These are phyloP conservation scores for Cryptocheilus praepositus DNA, from an alignment of 2,888 invertebrate species.

Conservation along the genomic window DNA sequence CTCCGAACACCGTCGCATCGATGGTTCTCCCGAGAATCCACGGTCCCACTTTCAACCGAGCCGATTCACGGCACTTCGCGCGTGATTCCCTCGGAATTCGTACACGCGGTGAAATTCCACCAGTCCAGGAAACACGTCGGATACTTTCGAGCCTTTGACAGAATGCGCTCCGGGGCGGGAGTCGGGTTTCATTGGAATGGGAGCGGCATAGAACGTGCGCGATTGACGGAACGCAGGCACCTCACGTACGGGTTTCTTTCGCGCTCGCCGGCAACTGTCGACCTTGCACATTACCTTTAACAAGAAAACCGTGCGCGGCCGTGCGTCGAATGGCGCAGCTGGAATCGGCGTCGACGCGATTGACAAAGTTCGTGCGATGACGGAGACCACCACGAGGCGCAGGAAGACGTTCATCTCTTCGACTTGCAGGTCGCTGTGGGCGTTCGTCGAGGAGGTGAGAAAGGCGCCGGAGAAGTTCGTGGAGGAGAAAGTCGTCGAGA, in stretches of 20 bases:
- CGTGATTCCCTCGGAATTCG: conserved; percentile 14
- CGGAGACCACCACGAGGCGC: too few species aligned
- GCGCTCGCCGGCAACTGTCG: background rate
- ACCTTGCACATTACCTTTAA: background rate
- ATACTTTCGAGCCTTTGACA: background rate
- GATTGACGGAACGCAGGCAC: conserved; percentile 4
- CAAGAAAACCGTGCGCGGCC: background rate
- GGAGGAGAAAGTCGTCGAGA: conserved; percentile 35
- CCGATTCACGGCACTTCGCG: too few species aligned
- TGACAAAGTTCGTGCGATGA: too few species aligned
- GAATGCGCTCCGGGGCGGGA: too few species aligned
- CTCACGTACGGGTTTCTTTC: conserved; percentile 6
- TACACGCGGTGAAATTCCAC: too few species aligned
- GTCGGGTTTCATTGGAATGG: conserved; percentile 4
- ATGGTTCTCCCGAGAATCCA: too few species aligned
- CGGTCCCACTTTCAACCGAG: too few species aligned
- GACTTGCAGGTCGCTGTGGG: conserved; percentile 60
- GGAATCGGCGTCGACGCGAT: too few species aligned
- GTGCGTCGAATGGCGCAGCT: too few species aligned
- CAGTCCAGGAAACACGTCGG: background rate
- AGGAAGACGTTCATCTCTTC: too few species aligned
- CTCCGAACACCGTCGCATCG: too few species aligned
- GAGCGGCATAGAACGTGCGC: background rate
- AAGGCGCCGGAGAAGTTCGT: conserved; percentile 64
- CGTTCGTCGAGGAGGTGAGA: conserved; percentile 65